Evolutionary conservation across 2,797 vertebrate species (phyloP), one percentile per base, ranked within the genome.

Genomic region (Anisognathus igniventris): DNA sequence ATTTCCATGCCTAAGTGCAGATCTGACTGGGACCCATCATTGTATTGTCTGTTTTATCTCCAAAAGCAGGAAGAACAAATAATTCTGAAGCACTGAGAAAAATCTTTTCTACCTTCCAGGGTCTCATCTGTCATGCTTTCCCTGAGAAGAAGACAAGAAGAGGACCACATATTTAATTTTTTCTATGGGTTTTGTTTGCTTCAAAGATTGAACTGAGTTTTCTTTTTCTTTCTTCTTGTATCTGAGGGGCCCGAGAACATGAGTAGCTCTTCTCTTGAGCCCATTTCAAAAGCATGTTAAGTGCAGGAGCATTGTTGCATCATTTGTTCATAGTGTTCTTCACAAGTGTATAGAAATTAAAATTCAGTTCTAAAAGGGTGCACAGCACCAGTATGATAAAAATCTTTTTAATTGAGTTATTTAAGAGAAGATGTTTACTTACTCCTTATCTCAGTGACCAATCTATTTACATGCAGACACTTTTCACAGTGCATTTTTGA

Each of bases 11-110:
- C 73, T 64, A 71, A 92, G 70, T 87, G 61, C 57, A 57, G 57
- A 44, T 65, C 40, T 71, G 76, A 61, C 48, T 65, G 74, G 79
- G 22, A 88, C 39, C 22, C 57, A 23, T 74, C 53, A 45, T 7
- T 74, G 31, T 70, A 60, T 45, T 75, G 68, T 90, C 67, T 86
- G 35, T 37, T 95, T 93, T 86, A 73, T 45, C 68, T 87, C 62
- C 71, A 73, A 60, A 62, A 95, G 81, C 37, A 86, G 47, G 39
- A 90, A 90, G 64, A 86, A 39, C 40, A 57, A 64, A 78, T 73
- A 78, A 89, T 73, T 88, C 48, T 73, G 70, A 80, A 88, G 57
- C 65, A 78, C 31, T 45, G 47, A 84, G 86, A 86, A 95, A 95
- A 82, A 65, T 79, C 28, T 56, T 91, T 77, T 74, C n/a, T 71